A percentile compares a stretch with the other conserved stretches of the same genome.
Evolutionary conservation across 2,113 vertebrate genomes (phyloP).

Genomic region (Hylia prasina): DNA sequence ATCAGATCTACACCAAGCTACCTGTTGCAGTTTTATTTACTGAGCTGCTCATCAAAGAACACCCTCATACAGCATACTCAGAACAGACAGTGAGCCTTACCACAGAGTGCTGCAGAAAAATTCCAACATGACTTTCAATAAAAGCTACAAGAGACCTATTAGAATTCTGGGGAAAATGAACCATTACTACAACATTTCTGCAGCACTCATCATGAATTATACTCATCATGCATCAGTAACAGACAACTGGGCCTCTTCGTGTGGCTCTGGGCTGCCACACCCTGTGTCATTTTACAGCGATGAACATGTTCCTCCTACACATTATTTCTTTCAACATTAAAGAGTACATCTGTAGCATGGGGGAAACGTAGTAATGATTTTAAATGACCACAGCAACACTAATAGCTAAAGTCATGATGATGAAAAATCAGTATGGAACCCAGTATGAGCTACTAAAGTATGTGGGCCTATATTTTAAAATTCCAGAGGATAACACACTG

Average conservation of each 20-base stretch:
- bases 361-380: neutral
- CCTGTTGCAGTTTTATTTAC: neutral
- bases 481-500: neutral
- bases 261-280: neutral
- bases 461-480: fast-evolving
- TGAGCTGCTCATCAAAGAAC: neutral
- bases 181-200: neutral
- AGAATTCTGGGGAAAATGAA: neutral
- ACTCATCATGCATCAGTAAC: neutral
- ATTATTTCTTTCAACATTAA: neutral
- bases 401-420: neutral
- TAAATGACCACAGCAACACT: neutral
- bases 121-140: neutral
- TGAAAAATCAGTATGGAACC: neutral
- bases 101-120: neutral
- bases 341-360: neutral
- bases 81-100: neutral
- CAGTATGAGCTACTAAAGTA: neutral
- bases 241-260: neutral
- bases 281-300: neutral
- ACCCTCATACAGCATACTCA: neutral
- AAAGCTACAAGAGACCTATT: neutral
- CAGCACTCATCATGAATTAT: neutral
- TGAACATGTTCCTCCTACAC: neutral
- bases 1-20: neutral